Conservation (phyloP, 2,888 invertebrate species). For the Punctoribates punctum region DNA sequence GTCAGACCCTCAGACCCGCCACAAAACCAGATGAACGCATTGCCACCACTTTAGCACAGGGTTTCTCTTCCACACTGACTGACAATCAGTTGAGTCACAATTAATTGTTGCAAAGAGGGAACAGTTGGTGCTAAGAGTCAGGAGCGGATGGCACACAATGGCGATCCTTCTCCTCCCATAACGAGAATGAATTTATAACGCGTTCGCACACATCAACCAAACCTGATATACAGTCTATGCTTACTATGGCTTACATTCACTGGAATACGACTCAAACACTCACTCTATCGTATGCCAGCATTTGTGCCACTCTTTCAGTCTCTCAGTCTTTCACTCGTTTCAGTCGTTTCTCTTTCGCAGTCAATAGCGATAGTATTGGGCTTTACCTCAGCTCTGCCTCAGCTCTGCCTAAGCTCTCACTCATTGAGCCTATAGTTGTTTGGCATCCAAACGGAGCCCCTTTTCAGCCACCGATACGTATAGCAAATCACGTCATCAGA, state of each 20-base stretch:
- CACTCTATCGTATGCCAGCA: neutral
- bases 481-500: no score
- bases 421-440: no score
- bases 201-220: conserved; percentile 7
- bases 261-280: no score
- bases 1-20: neutral
- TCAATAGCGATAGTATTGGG: no score
- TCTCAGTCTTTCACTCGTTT: no score
- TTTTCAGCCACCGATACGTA: no score
- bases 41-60: neutral
- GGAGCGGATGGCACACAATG: conserved; percentile 13
- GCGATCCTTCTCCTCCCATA: conserved; percentile 35
- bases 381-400: no score
- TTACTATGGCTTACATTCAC: neutral
- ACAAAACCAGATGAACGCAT: neutral
- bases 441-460: no score
- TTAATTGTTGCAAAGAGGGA: neutral
- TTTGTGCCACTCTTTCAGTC: no score
- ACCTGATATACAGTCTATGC: conserved; percentile 9
- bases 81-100: neutral
- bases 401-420: no score
- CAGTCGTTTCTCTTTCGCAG: no score
- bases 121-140: neutral
- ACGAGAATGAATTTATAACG: conserved; percentile 21
- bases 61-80: neutral